Base-by-base conservation (phyloP, 2,797 vertebrate species). In the Alfaro cultratus region DNA sequence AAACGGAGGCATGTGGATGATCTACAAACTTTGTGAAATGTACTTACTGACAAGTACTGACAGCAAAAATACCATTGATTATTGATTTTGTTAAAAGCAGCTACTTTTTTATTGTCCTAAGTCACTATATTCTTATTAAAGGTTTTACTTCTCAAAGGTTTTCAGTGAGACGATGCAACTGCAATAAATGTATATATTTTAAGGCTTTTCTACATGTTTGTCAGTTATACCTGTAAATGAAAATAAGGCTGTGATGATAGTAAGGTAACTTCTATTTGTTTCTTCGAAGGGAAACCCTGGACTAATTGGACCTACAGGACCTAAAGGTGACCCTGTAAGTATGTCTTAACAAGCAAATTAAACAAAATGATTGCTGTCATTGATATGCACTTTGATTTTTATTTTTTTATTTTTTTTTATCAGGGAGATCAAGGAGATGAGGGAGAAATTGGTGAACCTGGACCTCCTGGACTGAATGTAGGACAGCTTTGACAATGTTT, bases 311-410 rank as follows among this genome's bases (percentile, higher is more conserved):
- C 89, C 89, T 29, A 47, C 81, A 0, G 95, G 96, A 72, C 87
- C 84, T n/a, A 96, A 96, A 92, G 96, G 95, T 72, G 90, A 95
- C 72, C 73, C 64, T 70, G 96, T 96, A 87, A 91, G 95, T 93
- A 57, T 18, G 31, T 13, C 74, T 29, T 12, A 41, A 73, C 21
- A 5, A 31, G 29, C 34, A 72, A 39, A 10, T 2, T 13, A 0
- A 23, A 26, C 77, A 77, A 73, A 13, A 26, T 36, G 0, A 2
- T 21, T 49, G 16, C 0, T 5, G 57, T 21, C 5, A 12, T 5
- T 73, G 1, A 57, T 57, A 18, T n/a, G 13, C 0, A 57, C 3
- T 1, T 10, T 1, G 13, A 8, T 36, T 78, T 34, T 67, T 16
- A 11, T 12, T 45, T 13, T 13, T 45, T 15, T 46, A 1, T 1